Base-by-base conservation (phyloP, 2,113 vertebrate species). In the Uria lomvia region DNA sequence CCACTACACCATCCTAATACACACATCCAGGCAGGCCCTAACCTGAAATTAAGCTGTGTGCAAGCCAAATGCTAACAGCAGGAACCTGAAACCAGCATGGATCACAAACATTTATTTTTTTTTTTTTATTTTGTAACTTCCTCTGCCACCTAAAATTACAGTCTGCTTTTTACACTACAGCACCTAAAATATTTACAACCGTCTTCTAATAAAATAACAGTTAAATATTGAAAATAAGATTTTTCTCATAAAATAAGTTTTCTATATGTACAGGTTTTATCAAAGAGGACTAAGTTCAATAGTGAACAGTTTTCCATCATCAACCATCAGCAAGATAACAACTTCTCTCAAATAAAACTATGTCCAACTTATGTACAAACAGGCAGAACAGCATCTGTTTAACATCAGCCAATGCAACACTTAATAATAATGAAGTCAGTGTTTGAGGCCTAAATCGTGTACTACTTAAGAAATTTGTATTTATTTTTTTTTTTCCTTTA, bases 161-260 rank as follows among this genome's bases (percentile, higher is more conserved):
- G 81, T 95, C 88, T 4, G 97, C 95, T 97, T 98, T 98, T 98
- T 98, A 98, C 97, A 98, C 98, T 98, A 96, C 95, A 96, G 96
- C 71, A 85, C 97, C 97, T 98, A 98, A 98, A 98, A 98, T 98
- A 98, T 98, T 97, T 98, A 98, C 97, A 98, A 96, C 98, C 97
- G 96, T 98, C 97, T 97, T 98, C 97, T 98, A 98, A 98, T 97
- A 98, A 98, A 98, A 98, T 98, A 98, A 97, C 97, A 98, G 97
- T 98, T 98, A 98, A 98, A 98, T 98, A 98, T 55, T 98, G 98
- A 98, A 98, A 98, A 98, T 98, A 98, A 98, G 96, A 86, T 97
- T 97, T 97, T 94, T 97, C 97, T 98, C 97, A 98, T 98, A 98
- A 98, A 98, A 98, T 98, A 98, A 95, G 98, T 96, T 96, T 97